Conservation (phyloP, 2,888 invertebrate genomes). For the Stenolophus ochropezus region DNA sequence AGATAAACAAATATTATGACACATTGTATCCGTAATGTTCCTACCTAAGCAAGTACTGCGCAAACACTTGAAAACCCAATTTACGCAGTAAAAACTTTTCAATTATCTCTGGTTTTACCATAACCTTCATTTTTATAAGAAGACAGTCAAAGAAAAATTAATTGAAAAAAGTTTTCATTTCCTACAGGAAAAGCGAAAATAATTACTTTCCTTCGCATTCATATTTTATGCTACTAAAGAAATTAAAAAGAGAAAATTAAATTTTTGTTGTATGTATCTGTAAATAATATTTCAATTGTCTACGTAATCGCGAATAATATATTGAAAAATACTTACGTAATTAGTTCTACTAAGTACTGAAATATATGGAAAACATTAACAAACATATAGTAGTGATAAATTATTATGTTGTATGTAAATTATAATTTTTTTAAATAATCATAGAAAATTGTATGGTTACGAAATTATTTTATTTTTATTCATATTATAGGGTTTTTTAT, state of each 20-base stretch:
- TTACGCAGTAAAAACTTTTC: constrained; percentile 20
- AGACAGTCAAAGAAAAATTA: constrained; percentile 19
- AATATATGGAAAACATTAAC: no score
- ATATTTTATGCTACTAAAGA: constrained; percentile 5
- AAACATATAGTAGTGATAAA: no score
- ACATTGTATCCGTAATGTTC: background rate
- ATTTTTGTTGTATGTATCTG: no score
- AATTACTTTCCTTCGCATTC: constrained; percentile 13
- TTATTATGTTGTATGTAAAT: no score
- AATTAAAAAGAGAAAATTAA: background rate
- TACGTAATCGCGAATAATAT: no score
- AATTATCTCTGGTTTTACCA: constrained; percentile 32
- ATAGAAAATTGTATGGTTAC: no score
- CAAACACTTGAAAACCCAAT: background rate
- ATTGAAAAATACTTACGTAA: no score
- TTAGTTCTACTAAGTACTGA: no score
- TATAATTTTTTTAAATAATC: no score
- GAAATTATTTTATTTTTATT: no score
- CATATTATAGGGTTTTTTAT: no score
- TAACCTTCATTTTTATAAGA: constrained; percentile 28
- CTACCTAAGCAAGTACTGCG: background rate
- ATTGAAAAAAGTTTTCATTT: constrained; percentile 13
- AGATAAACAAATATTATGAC: background rate
- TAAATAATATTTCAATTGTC: no score
- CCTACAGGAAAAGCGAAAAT: constrained; percentile 13